Conservation (phyloP, 1,140 invertebrate genomes). For the Magallana angulata region DNA sequence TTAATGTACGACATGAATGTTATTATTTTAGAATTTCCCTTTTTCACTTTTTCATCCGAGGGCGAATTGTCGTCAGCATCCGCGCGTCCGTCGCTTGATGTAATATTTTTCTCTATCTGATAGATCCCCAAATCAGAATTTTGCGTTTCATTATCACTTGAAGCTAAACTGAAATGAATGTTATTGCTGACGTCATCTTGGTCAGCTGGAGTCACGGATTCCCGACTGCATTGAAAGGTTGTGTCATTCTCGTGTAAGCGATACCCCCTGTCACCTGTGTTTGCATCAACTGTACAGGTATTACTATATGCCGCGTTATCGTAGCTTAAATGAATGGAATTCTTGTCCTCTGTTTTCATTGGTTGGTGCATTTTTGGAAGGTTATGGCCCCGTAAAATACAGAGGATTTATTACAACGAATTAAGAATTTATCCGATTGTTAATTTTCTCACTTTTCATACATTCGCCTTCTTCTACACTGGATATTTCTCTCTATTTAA, state of each 20-base stretch:
- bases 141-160: neutral
- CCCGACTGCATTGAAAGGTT: neutral
- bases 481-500: too few species aligned
- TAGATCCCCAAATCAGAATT: slow-evolving; percentile 13
- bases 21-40: neutral
- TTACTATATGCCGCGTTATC: slow-evolving; percentile 23
- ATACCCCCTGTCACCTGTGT: neutral
- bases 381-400: neutral
- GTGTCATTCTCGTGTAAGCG: neutral
- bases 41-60: neutral
- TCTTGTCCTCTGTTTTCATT: neutral
- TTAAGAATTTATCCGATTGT: slow-evolving; percentile 11
- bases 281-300: neutral
- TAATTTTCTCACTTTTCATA: neutral
- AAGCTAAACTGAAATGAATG: neutral
- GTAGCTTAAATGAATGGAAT: slow-evolving; percentile 11
- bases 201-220: neutral
- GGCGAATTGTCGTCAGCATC: neutral
- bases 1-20: slow-evolving; percentile 16
- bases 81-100: neutral
- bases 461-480: too few species aligned
- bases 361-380: neutral
- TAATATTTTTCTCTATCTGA: neutral
- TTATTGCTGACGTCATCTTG: neutral
- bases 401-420: neutral